Conservation (phyloP, 2,888 invertebrate species). For the Idaea dimidiata region DNA sequence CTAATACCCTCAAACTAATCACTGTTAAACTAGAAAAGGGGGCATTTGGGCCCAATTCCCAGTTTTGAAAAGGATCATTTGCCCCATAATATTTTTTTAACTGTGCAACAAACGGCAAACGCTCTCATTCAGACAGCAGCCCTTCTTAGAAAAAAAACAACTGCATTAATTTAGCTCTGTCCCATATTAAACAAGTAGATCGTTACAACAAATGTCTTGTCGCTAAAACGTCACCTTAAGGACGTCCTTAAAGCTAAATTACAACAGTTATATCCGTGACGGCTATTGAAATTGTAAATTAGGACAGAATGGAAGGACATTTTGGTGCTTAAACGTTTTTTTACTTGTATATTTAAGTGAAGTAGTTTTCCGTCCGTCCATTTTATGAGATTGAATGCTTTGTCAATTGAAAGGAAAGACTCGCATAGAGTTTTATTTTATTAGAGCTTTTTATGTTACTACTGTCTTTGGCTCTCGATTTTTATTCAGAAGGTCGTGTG, state of each 20-base stretch:
- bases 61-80: too few relatives aligned
- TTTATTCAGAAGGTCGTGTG: too few relatives aligned
- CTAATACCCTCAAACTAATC: too few relatives aligned
- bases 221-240: background rate
- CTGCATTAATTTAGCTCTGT: background rate
- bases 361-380: background rate
- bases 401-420: background rate
- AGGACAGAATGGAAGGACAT: background rate
- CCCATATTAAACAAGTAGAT: background rate
- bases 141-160: too few relatives aligned
- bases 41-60: too few relatives aligned
- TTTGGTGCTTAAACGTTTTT: background rate
- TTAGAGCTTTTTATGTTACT: background rate
- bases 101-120: too few relatives aligned
- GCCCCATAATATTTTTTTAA: too few relatives aligned
- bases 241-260: background rate
- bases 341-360: conserved; percentile 1
- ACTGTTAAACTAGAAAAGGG: too few relatives aligned
- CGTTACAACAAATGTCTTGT: background rate
- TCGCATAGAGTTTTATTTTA: background rate
- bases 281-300: conserved; percentile 1
- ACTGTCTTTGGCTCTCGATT: background rate
- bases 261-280: background rate
- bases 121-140: too few relatives aligned
- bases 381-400: background rate